Percentiles rank a stretch among this genome's conserved stretches.
phyloP scores from a whole-genome alignment of 2,797 vertebrate species.

The Manis pentadactyla region DNA sequence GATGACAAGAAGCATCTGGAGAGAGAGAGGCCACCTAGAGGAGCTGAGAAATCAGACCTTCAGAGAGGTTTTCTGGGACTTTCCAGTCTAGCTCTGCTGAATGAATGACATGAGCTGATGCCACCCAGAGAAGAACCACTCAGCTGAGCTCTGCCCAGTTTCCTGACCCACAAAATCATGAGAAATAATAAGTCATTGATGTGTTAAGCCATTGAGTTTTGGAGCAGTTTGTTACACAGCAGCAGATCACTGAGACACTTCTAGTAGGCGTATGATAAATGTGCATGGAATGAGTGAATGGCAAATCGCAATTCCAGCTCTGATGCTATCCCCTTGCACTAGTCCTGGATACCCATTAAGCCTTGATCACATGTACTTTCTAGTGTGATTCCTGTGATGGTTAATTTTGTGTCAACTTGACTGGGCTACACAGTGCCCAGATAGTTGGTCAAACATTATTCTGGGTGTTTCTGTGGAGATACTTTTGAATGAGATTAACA shows the following conservation, averaged over 20 bases:
- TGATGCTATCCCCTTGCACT: neutral
- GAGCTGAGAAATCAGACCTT: neutral
- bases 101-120: neutral
- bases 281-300: neutral
- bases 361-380: neutral
- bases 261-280: neutral
- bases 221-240: neutral
- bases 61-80: neutral
- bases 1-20: neutral
- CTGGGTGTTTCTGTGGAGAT: slow-evolving; percentile 24
- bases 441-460: slow-evolving; percentile 25
- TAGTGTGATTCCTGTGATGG: neutral
- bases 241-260: neutral
- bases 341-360: neutral
- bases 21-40: neutral
- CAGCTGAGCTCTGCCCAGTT: neutral
- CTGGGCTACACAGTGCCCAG: neutral
- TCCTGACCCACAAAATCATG: neutral
- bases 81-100: neutral
- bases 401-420: slow-evolving; percentile 1
- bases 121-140: neutral
- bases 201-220: neutral
- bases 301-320: neutral
- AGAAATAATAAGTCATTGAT: slow-evolving; percentile 6
- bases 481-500: slow-evolving; percentile 10